Percentiles rank a stretch among this genome's conserved stretches.
Evolutionary conservation across 1,140 invertebrate species (phyloP).

Genomic region (Lasaia peninsularis): DNA sequence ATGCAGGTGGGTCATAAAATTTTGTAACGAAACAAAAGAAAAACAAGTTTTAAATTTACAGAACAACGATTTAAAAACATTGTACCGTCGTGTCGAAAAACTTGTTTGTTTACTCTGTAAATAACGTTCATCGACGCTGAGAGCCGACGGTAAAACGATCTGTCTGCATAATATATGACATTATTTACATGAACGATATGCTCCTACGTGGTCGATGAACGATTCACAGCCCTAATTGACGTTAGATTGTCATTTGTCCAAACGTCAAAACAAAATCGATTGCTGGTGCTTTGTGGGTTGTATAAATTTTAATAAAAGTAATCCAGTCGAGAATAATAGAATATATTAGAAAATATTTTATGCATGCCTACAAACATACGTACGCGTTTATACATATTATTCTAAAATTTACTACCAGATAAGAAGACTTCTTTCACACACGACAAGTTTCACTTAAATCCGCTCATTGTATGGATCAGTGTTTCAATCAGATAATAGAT

Average conservation of each 20-base stretch:
- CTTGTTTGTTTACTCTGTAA: slow-evolving; percentile 12
- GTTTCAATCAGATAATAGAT: too few relatives aligned
- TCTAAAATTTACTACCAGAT: too few relatives aligned
- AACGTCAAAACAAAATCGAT: slow-evolving; percentile 8
- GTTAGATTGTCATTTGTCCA: not conserved
- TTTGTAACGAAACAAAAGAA: not conserved
- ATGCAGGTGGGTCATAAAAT: too few relatives aligned
- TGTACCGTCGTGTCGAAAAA: slow-evolving; percentile 9
- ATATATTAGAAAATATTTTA: too few relatives aligned
- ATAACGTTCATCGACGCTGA: slow-evolving; percentile 4
- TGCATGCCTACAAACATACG: too few relatives aligned
- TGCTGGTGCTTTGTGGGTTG: not conserved
- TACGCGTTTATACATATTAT: too few relatives aligned
- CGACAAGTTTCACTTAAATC: too few relatives aligned
- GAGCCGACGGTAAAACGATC: slow-evolving; percentile 9
- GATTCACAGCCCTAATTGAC: slow-evolving; percentile 7
- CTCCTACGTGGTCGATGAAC: slow-evolving; percentile 4
- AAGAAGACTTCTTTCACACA: too few relatives aligned
- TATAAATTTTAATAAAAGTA: too few relatives aligned
- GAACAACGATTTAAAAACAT: slow-evolving; percentile 5
- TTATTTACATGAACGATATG: slow-evolving; percentile 5
- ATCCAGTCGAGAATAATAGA: too few relatives aligned
- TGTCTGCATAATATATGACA: slow-evolving; percentile 3
- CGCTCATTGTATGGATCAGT: too few relatives aligned
- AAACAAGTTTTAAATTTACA: not conserved